Base-by-base conservation (phyloP, 2,113 vertebrate species). In the Marmota flaviventris region DNA sequence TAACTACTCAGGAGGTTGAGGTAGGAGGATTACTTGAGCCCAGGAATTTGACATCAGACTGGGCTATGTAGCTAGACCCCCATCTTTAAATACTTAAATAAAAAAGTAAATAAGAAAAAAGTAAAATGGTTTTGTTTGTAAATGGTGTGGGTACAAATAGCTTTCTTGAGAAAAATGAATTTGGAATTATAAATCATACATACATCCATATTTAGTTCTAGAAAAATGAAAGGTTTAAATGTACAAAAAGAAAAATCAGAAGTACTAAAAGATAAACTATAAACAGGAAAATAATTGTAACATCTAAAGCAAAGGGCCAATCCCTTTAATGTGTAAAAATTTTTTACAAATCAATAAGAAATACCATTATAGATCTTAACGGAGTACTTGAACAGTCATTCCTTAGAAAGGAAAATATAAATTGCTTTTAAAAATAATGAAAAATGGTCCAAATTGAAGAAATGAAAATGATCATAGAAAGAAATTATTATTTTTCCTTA, bases 391-490 rank as follows among this genome's bases (percentile, higher is more conserved):
- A 63, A 65, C 11, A 82, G 9, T 92, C 24, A 73, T 79, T 79
- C 27, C 12, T 25, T 69, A 69, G 72, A 72, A 65, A 88, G 56
- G 48, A 92, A 82, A 84, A 32, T 81, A 78, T 84, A 72, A 65
- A 61, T 83, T 37, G 5, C 8, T 82, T 95, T 93, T 93, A 42
- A 88, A 77, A 93, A 85, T 69, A 56, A 72, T 79, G 53, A 78
- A 88, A 72, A 84, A 70, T 65, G 63, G 4, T 18, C 53, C 7
- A 75, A 79, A 39, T 73, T 91, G 78, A 67, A 67, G n/a, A 97
- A 85, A 65, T 45, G 6, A 69, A 83, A 87, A 91, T 85, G 45
- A 48, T 88, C 76, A 63, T 56, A 29, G 72, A 65, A 72, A 93
- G 51, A n/a, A 93, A 83, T 53, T 90, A 37, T 2, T 1, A 25